Conservation (phyloP, 2,888 invertebrate genomes). For the Drosophila pseudotalamancana region DNA sequence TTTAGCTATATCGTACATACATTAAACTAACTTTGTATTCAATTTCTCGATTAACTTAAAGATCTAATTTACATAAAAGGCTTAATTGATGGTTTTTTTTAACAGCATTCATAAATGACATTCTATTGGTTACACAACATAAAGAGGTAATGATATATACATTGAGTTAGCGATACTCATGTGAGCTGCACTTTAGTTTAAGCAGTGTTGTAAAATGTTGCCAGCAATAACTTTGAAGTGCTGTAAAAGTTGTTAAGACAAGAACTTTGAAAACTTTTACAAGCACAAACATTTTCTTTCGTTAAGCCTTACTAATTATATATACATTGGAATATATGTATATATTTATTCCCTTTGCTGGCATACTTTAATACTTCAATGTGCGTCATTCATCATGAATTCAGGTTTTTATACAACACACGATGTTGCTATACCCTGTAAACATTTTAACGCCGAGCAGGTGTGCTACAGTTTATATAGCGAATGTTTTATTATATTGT, state of each 20-base stretch:
- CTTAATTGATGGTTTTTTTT: too few relatives aligned
- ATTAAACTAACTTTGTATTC: too few relatives aligned
- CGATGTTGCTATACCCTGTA: neutral
- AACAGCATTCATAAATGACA: too few relatives aligned
- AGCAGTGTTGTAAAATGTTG: slow-evolving; percentile 1
- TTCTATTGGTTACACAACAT: too few relatives aligned
- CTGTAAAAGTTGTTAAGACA: neutral
- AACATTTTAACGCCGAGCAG: too few relatives aligned
- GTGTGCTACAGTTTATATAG: too few relatives aligned
- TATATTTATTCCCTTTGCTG: neutral
- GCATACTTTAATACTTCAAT: neutral
- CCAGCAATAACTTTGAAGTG: neutral
- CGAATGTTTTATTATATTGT: too few relatives aligned
- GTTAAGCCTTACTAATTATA: neutral
- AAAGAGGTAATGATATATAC: too few relatives aligned
- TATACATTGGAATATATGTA: neutral
- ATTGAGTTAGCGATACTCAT: neutral
- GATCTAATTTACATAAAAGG: too few relatives aligned
- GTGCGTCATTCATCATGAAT: slow-evolving; percentile 3
- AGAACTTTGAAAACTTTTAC: neutral
- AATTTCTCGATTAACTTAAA: too few relatives aligned
- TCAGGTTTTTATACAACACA: neutral
- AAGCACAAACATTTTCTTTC: neutral
- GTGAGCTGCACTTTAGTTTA: neutral
- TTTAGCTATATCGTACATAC: too few relatives aligned